Conservation (phyloP, 2,888 invertebrate genomes). For the Drosophila gaucha region DNA sequence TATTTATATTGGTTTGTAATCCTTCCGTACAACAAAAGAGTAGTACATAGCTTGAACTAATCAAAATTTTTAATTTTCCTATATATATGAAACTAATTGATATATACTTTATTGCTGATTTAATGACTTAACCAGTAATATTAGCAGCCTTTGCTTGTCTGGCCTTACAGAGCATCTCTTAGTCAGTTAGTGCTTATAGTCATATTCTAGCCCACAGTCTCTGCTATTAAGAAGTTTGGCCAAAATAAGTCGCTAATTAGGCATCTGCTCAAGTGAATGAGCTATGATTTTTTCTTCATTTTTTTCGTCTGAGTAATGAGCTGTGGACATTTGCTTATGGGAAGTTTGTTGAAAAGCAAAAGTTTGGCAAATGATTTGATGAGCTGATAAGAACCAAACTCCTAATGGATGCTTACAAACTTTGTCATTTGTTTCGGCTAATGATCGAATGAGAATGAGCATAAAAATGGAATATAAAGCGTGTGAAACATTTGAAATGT, state of each 20-base stretch:
- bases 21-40: too few relatives aligned
- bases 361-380: constrained; percentile 32
- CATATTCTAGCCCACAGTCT: background rate
- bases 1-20: too few relatives aligned
- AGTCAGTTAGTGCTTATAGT: too few relatives aligned
- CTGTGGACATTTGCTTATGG: constrained; percentile 31
- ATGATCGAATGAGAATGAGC: constrained; percentile 29
- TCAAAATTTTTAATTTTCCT: too few relatives aligned
- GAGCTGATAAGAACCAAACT: constrained; percentile 39
- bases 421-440: constrained; percentile 32
- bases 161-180: background rate
- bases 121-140: too few relatives aligned
- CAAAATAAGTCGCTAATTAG: constrained; percentile 50
- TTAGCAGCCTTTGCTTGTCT: too few relatives aligned
- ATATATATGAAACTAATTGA: too few relatives aligned
- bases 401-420: constrained; percentile 10
- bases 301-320: constrained; percentile 26
- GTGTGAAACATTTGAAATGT: constrained; percentile 31
- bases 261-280: constrained; percentile 13
- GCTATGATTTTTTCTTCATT: background rate
- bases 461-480: constrained; percentile 5
- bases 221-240: constrained; percentile 26
- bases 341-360: constrained; percentile 43
- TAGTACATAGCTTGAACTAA: too few relatives aligned
- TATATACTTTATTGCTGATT: too few relatives aligned